These are phyloP conservation scores for Babylonia areolata DNA, from an alignment of 1,140 invertebrate genomes.

Conservation along the genomic window DNA sequence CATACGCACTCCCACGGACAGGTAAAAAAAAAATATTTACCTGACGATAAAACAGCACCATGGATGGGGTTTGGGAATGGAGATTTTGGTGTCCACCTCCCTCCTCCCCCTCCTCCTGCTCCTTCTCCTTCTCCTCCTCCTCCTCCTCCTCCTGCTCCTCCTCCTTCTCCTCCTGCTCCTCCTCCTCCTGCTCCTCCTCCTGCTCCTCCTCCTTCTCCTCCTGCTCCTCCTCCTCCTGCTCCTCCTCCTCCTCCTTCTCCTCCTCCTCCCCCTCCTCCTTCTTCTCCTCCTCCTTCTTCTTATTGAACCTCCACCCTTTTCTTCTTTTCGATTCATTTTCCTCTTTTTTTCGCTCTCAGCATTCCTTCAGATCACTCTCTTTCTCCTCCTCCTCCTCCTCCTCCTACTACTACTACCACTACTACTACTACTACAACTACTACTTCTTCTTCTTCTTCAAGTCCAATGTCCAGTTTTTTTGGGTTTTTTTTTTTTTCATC, in stretches of 20 bases:
- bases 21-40: too few relatives aligned
- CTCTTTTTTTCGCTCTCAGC: too few relatives aligned
- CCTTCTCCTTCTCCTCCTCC: background rate
- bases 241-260: background rate
- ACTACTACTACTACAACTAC: background rate
- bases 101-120: conserved; percentile 1
- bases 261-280: background rate
- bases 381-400: too few relatives aligned
- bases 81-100: conserved; percentile 1
- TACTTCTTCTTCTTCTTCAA: conserved; percentile 16
- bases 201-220: background rate
- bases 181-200: background rate
- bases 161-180: background rate
- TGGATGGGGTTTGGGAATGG: too few relatives aligned
- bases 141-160: conserved; percentile 16
- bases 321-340: too few relatives aligned
- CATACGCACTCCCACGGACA: too few relatives aligned
- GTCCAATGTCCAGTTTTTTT: too few relatives aligned
- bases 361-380: too few relatives aligned
- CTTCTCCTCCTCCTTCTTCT: background rate
- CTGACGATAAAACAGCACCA: too few relatives aligned
- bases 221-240: background rate
- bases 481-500: too few relatives aligned
- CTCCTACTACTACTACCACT: background rate
- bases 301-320: too few relatives aligned